Conservation (phyloP, 2,797 vertebrate genomes). For the Lutjanus campechanus region DNA sequence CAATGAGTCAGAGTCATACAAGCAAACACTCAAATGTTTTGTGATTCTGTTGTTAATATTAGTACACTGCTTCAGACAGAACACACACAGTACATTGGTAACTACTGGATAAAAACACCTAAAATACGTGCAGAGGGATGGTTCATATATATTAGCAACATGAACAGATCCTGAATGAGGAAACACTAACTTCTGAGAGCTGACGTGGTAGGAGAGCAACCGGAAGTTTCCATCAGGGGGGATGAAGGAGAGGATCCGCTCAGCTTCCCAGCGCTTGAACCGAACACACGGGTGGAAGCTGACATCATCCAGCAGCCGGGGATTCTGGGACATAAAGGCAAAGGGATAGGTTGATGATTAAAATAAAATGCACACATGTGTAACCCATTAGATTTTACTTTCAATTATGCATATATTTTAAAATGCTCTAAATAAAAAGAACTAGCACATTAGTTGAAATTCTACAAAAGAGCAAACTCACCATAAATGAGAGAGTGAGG, state of each 20-base stretch:
- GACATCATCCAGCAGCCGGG: slow-evolving; percentile 95
- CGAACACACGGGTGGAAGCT: slow-evolving; percentile 99
- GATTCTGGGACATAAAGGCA: slow-evolving; percentile 88
- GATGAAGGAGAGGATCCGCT: slow-evolving; percentile 97
- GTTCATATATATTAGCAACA: not conserved
- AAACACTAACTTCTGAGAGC: slow-evolving; percentile 95
- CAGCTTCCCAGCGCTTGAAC: slow-evolving; percentile 99
- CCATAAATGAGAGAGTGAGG: slow-evolving; percentile 98
- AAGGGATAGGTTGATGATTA: not conserved
- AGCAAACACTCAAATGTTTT: too few relatives aligned
- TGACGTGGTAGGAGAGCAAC: slow-evolving; percentile 97
- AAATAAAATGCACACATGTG: not conserved
- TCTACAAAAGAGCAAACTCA: slow-evolving; percentile 78
- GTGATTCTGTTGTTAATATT: not conserved
- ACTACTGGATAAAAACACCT: not conserved
- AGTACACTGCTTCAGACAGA: not conserved
- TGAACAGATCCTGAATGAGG: not conserved
- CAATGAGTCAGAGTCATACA: slow-evolving; percentile 10
- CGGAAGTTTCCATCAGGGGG: slow-evolving; percentile 98
- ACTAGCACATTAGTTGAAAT: too few relatives aligned
- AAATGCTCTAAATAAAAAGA: too few relatives aligned
- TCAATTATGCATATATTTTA: not conserved
- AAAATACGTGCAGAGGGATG: not conserved
- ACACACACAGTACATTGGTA: not conserved
- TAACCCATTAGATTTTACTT: not conserved